phyloP scores from a whole-genome alignment of 2,797 vertebrate species.

The Helarctos malayanus region DNA sequence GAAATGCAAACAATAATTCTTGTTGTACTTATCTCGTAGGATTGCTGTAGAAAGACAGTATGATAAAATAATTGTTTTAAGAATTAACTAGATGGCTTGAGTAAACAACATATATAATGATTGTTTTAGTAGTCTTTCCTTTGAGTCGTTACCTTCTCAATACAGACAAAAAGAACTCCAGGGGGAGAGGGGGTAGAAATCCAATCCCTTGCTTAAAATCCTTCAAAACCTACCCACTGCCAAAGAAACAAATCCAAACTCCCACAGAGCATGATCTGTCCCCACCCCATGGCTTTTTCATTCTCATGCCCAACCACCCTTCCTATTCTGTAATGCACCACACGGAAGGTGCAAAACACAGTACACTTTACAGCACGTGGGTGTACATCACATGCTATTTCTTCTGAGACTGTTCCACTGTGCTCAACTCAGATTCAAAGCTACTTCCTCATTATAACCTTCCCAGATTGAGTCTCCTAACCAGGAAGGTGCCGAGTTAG shows the following conservation, averaged over 20 bases:
- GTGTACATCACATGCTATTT: background rate
- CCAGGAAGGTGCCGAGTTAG: background rate
- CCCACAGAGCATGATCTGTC: background rate
- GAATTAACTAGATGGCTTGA: constrained; percentile 32
- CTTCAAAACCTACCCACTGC: background rate
- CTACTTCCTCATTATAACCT: background rate
- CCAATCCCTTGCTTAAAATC: background rate
- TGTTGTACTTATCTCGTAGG: background rate
- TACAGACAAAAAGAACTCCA: background rate
- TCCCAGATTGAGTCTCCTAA: background rate
- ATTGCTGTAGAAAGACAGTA: background rate
- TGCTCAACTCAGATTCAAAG: constrained; percentile 7
- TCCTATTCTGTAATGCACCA: background rate
- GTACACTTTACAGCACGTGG: background rate
- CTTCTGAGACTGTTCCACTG: background rate
- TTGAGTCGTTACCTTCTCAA: background rate
- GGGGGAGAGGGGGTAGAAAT: background rate
- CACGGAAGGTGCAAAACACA: background rate
- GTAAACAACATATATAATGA: background rate
- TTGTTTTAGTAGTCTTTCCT: constrained; percentile 18
- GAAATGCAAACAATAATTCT: constrained; percentile 20
- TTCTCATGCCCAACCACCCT: background rate
- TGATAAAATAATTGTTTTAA: constrained; percentile 42
- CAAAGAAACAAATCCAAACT: background rate
- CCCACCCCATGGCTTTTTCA: background rate